These are phyloP conservation scores for Poeciliopsis turneri DNA, from an alignment of 2,797 vertebrate species.

Conservation along the genomic window DNA sequence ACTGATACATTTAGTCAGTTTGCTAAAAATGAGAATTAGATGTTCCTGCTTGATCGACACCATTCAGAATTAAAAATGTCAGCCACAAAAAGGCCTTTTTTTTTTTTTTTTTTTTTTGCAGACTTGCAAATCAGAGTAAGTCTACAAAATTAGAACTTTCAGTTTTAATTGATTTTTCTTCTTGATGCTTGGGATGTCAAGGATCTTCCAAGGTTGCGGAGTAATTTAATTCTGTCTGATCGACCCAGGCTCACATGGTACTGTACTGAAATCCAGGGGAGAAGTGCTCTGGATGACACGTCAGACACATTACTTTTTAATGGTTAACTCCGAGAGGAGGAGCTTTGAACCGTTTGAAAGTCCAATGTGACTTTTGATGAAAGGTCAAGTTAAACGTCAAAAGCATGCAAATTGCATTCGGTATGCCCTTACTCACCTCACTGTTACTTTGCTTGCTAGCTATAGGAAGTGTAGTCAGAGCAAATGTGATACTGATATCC, in stretches of 20 bases:
- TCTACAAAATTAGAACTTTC: constrained; percentile 18
- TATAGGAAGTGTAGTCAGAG: constrained; percentile 35
- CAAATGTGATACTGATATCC: not conserved
- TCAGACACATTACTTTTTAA: constrained; percentile 28
- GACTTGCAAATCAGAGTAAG: constrained; percentile 36
- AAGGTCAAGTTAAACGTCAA: constrained; percentile 69
- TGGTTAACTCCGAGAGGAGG: constrained; percentile 21
- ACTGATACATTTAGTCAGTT: not conserved
- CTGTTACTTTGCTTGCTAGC: constrained; percentile 13
- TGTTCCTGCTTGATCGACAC: constrained; percentile 13
- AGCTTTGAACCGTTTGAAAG: constrained; percentile 56
- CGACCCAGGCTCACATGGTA: not conserved
- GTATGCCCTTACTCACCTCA: constrained; percentile 21
- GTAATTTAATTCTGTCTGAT: constrained; percentile 30
- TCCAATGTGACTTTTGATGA: constrained; percentile 44
- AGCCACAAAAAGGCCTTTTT: constrained; percentile 11
- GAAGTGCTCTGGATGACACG: constrained; percentile 8
- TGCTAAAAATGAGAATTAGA: constrained; percentile 6
- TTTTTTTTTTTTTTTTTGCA: constrained; percentile 9
- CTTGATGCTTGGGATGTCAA: constrained; percentile 32
- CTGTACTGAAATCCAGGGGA: constrained; percentile 25
- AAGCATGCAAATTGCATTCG: constrained; percentile 39
- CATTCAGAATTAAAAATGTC: constrained; percentile 34
- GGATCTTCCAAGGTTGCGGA: constrained; percentile 30
- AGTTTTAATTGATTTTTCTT: constrained; percentile 47